Conservation (phyloP, 2,888 invertebrate species). For the Stictocephala bisonia region DNA sequence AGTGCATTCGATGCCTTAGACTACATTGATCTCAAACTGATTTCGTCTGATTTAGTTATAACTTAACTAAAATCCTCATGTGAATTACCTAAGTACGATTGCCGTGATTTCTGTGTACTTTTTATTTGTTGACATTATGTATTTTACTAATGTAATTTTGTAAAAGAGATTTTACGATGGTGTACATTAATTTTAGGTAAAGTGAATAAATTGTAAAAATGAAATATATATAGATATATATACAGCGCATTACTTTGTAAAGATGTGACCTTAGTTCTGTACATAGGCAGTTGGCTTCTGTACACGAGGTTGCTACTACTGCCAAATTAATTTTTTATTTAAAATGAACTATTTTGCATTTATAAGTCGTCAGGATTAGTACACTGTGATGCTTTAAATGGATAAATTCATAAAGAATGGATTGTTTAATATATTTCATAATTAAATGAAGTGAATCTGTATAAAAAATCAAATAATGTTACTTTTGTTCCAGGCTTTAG, state of each 20-base stretch:
- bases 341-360: too few species aligned
- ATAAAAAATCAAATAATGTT: too few species aligned
- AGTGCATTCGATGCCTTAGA: constrained; percentile 20
- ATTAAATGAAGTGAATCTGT: too few species aligned
- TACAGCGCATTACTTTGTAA: constrained; percentile 15
- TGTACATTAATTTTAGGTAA: too few species aligned
- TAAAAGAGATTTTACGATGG: constrained; percentile 29
- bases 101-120: constrained; percentile 16
- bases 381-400: too few species aligned
- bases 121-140: constrained; percentile 21
- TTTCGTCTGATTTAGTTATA: constrained; percentile 33
- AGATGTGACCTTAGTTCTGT: constrained; percentile 24
- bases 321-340: too few species aligned
- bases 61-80: constrained; percentile 11
- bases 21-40: constrained; percentile 29
- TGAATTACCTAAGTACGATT: constrained; percentile 5
- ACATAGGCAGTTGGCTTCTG: neutral
- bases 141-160: constrained; percentile 34
- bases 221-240: constrained; percentile 10
- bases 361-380: too few species aligned
- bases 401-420: too few species aligned
- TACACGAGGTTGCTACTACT: neutral
- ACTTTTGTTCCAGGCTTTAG: too few species aligned
- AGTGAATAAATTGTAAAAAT: constrained; percentile 5
- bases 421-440: too few species aligned